Evolutionary conservation across 1,140 invertebrate genomes (phyloP).

Genomic region (Uloborus diversus): DNA sequence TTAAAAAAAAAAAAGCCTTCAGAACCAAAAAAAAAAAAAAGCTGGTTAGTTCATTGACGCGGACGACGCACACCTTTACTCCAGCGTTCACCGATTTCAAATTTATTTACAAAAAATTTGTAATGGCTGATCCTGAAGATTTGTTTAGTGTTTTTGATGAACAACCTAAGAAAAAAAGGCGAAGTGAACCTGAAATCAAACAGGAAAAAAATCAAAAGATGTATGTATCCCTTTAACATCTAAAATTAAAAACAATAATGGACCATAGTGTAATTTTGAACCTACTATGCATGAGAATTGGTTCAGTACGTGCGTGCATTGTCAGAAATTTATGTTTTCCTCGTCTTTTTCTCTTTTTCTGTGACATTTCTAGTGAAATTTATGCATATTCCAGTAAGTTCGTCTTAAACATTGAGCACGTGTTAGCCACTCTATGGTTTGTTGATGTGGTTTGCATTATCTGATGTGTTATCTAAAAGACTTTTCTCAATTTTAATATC

Average conservation of each 20-base stretch:
- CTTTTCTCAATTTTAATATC: too few relatives aligned
- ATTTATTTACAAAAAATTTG: neutral
- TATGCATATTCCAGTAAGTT: too few relatives aligned
- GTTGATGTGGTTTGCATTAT: too few relatives aligned
- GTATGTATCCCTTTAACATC: neutral
- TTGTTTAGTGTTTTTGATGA: constrained; percentile 71
- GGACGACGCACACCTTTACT: too few relatives aligned
- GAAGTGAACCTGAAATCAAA: constrained; percentile 46
- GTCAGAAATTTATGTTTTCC: constrained; percentile 60
- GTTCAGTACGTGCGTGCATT: neutral
- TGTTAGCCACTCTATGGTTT: too few relatives aligned
- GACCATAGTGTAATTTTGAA: too few relatives aligned
- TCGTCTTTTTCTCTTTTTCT: neutral
- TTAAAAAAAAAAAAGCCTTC: too few relatives aligned
- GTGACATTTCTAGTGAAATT: neutral
- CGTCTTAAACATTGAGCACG: too few relatives aligned
- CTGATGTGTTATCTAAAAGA: too few relatives aligned
- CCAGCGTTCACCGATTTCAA: too few relatives aligned
- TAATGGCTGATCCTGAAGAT: constrained; percentile 62
- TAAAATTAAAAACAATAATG: constrained; percentile 12
- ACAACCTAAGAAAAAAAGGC: constrained; percentile 56
- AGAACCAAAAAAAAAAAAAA: too few relatives aligned
- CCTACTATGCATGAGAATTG: constrained; percentile 20
- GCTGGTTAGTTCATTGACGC: too few relatives aligned
- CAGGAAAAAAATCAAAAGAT: constrained; percentile 10